These are phyloP conservation scores for Harpegnathos saltator DNA, from an alignment of 1,140 invertebrate genomes.

Conservation along the genomic window DNA sequence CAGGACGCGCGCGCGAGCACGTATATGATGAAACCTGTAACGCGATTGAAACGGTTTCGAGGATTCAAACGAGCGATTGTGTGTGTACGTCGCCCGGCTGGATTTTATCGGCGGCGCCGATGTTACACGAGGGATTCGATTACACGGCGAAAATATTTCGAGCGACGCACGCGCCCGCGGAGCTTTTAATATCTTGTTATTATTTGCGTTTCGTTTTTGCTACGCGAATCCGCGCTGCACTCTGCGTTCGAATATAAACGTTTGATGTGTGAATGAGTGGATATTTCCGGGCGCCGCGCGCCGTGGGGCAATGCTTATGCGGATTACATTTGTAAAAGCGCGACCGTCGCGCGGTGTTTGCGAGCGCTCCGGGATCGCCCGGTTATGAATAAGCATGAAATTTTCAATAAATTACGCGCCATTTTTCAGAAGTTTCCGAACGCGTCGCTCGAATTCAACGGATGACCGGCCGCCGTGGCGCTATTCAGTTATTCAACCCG, in stretches of 20 bases:
- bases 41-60: constrained; percentile 66
- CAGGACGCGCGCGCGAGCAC: constrained; percentile 41
- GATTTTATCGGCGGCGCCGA: constrained; percentile 67
- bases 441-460: constrained; percentile 7
- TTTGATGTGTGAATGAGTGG: constrained; percentile 67
- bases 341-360: constrained; percentile 31
- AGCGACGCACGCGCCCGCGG: constrained; percentile 51
- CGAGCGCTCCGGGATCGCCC: not conserved
- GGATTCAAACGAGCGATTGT: constrained; percentile 62
- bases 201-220: constrained; percentile 65
- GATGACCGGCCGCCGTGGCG: constrained; percentile 16
- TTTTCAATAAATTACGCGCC: constrained; percentile 51
- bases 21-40: constrained; percentile 49
- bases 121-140: constrained; percentile 68
- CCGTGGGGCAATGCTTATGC: constrained; percentile 37
- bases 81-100: constrained; percentile 60
- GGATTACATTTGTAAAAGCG: constrained; percentile 37
- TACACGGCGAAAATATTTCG: constrained; percentile 72
- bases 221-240: constrained; percentile 53
- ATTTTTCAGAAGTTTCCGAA: constrained; percentile 47
- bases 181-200: constrained; percentile 70
- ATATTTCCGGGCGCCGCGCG: constrained; percentile 6
- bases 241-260: constrained; percentile 68
- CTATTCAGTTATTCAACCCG: constrained; percentile 5
- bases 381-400: constrained; percentile 41